Evolutionary conservation across 2,797 vertebrate genomes (phyloP).

Genomic region (Tokudaia tokunoshimensis): DNA sequence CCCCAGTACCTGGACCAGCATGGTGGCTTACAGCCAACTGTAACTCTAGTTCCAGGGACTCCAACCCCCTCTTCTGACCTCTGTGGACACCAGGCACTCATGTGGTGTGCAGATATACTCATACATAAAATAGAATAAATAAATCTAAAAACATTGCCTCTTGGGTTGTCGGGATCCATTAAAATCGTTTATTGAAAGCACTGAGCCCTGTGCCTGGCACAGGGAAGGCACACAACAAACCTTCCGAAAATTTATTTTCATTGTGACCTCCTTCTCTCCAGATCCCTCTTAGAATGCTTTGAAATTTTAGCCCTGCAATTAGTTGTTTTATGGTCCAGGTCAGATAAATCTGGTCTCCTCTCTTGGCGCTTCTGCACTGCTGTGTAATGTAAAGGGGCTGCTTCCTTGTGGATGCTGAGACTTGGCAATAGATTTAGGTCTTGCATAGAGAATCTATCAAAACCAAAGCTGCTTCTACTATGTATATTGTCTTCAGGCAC

Average conservation of each 20-base stretch:
- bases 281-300: conserved; percentile 28
- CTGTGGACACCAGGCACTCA: not conserved
- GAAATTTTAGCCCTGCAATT: conserved; percentile 43
- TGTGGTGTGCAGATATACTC: not conserved
- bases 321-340: conserved; percentile 33
- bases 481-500: not conserved
- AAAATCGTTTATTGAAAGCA: conserved; percentile 27
- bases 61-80: not conserved
- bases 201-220: not conserved
- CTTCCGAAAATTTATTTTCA: not conserved
- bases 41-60: not conserved
- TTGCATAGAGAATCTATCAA: not conserved
- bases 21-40: not conserved
- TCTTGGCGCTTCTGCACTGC: conserved; percentile 14
- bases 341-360: conserved; percentile 34
- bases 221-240: not conserved
- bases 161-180: conserved; percentile 7
- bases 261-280: not conserved
- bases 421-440: not conserved
- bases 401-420: not conserved
- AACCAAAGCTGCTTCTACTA: conserved; percentile 13
- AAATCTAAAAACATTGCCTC: not conserved
- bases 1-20: not conserved
- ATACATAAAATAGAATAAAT: not conserved
- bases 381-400: conserved; percentile 25